Evolutionary conservation across 2,797 vertebrate genomes (phyloP), one percentile per base, ranked within the genome.

Genomic region (Chaenodraco wilsoni): DNA sequence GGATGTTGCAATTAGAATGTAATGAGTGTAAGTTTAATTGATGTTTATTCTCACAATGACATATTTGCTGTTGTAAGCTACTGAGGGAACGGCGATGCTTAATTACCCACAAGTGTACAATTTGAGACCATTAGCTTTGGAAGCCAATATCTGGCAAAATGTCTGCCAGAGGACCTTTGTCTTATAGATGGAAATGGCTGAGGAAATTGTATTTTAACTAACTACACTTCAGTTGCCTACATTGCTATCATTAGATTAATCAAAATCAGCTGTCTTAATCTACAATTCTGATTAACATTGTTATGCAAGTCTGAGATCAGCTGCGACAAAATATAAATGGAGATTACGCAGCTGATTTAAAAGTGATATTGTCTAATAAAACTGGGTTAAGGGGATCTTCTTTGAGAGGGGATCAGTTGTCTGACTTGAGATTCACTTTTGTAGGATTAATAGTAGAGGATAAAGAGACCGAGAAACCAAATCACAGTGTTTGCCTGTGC

Each of bases 11-110:
- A 91, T 93, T 90, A 89, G 74, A 63, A 68, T 17, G 55, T 79
- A 93, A 92, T 88, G 73, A 86, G 84, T 79, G 81, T 86, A 85
- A 87, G 74, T 87, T 70, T 90, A 91, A 94, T 88, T 92, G 88
- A 87, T 94, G 88, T 92, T 93, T 91, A 87, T 89, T 93, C 74
- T 82, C 64, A 76, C 85, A 89, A 79, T 91, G 89, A 89, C 88
- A 93, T 87, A 93, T 94, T 94, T 92, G 88, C 87, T 89, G 80
- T 87, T 84, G 84, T 86, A 74, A 86, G 83, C 84, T 88, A 85
- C 85, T 72, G 58, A 70, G 75, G 81, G 74, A 89, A 84, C 81
- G 75, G 77, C 58, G 27, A 78, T 84, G 71, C 84, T 84, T 91
- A 92, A 92, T 88, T 92, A 91, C 74, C 81, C 87, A 89, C 84